Evolutionary conservation across 1,140 invertebrate genomes (phyloP).

Genomic region (Phenacoccus solenopsis): DNA sequence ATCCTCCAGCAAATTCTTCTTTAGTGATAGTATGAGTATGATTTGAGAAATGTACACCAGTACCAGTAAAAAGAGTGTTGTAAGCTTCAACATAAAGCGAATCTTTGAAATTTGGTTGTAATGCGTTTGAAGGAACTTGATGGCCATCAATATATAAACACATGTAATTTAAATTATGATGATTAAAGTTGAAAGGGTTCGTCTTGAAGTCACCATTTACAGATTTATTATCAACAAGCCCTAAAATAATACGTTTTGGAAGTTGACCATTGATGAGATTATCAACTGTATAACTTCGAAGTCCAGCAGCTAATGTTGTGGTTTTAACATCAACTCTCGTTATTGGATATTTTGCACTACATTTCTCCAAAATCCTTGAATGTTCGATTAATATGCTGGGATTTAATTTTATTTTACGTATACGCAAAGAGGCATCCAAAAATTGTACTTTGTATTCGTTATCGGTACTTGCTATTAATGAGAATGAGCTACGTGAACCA

Average conservation of each 20-base stretch:
- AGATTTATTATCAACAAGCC: constrained; percentile 33
- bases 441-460: constrained; percentile 25
- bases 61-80: constrained; percentile 33
- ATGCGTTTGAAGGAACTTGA: no score
- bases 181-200: constrained; percentile 34
- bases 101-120: no score
- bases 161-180: constrained; percentile 28
- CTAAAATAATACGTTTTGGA: constrained; percentile 33
- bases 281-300: constrained; percentile 18
- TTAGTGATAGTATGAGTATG: no score
- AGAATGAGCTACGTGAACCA: constrained; percentile 31
- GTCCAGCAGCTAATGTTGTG: constrained; percentile 31
- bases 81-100: no score
- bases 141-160: no score
- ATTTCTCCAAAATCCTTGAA: constrained; percentile 30
- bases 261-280: constrained; percentile 33
- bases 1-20: not conserved
- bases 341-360: constrained; percentile 34
- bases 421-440: constrained; percentile 30
- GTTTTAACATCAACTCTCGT: no score
- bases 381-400: constrained; percentile 31
- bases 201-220: constrained; percentile 32
- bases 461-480: constrained; percentile 27
- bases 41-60: constrained; percentile 30
- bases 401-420: constrained; percentile 31